Base-by-base conservation (phyloP, 2,888 invertebrate species). In the Gymnoscelis rufifasciata region DNA sequence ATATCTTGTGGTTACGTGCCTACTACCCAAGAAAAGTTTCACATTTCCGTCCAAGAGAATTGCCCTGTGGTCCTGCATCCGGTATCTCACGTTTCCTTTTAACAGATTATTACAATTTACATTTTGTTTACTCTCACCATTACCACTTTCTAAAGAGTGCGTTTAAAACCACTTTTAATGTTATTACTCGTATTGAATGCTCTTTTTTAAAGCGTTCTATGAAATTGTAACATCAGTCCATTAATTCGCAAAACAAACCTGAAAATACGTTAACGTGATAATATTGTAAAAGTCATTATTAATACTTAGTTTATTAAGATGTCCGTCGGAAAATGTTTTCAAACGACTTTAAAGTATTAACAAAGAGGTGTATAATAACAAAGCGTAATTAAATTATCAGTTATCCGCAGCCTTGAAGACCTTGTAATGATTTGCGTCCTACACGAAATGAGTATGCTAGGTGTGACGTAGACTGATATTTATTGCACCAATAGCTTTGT, bases 361-460 rank as follows among this genome's bases (percentile, higher is more conserved):
- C 33, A 38, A 38, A 15, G 23, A 23, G 8, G 8, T 11, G 52
- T 60, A 35, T 24, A 67, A 58, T 64, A 64, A 66, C 74, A 66
- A 66, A 70, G 74, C 64, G 46, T 71, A 69, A 60, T 54, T 57
- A 62, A 75, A 77, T 78, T 75, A 77, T 67, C 65, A 68, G 63
- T 64, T 56, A 63, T 64, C 64, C 61, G 54, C 67, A 71, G 62
- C 75, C 75, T 80, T 74, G 76, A 65, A 71, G 71, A 66, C 70
- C 74, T 72, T 72, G 76, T 71, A 70, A 76, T 71, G 59, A 73
- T 78, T 79, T 66, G 67, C 78, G 71, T 75, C 80, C 78, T 70
- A 80, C 78, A 70, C 71, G 43, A 50, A 42, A 50, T 13, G 14
- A 24, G 29, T 7, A 24, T 35, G 36, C 30, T 42, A 28, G 15